Conservation (phyloP, 2,888 invertebrate species). For the Anoncus sp. region DNA sequence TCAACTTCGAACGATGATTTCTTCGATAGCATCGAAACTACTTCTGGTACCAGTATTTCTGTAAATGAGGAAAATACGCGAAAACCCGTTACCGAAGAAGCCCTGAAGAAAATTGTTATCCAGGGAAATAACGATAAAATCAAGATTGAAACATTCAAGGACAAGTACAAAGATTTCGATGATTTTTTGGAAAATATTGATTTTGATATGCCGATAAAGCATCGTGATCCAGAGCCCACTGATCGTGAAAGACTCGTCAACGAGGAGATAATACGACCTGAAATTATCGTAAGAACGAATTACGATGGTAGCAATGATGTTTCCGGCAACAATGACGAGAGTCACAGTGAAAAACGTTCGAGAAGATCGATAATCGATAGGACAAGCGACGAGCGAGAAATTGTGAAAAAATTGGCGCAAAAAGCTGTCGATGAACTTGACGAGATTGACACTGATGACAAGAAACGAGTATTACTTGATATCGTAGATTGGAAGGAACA, state of each 20-base stretch:
- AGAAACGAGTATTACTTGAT: constrained; percentile 83
- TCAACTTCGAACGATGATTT: constrained; percentile 62
- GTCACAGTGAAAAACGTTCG: constrained; percentile 7
- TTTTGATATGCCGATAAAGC: constrained; percentile 74
- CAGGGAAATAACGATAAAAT: constrained; percentile 64
- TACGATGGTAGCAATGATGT: background rate
- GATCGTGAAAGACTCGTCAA: constrained; percentile 66
- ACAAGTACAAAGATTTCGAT: constrained; percentile 77
- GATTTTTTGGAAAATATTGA: constrained; percentile 74
- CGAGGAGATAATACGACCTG: constrained; percentile 71
- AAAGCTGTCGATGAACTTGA: constrained; percentile 84
- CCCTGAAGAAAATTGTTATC: constrained; percentile 66
- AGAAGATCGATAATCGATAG: constrained; percentile 66
- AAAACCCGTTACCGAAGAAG: constrained; percentile 66
- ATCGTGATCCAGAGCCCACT: constrained; percentile 29
- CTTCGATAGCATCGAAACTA: constrained; percentile 42
- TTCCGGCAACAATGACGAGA: background rate
- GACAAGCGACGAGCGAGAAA: constrained; percentile 66
- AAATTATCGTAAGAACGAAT: constrained; percentile 52
- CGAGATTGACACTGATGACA: constrained; percentile 83
- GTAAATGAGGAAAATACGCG: constrained; percentile 33
- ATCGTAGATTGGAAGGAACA: constrained; percentile 83
- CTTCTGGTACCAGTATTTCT: constrained; percentile 1
- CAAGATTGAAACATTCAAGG: constrained; percentile 66
- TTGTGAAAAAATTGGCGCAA: constrained; percentile 82